Evolutionary conservation across 2,113 vertebrate genomes (phyloP).

Genomic region (Zootoca vivipara): DNA sequence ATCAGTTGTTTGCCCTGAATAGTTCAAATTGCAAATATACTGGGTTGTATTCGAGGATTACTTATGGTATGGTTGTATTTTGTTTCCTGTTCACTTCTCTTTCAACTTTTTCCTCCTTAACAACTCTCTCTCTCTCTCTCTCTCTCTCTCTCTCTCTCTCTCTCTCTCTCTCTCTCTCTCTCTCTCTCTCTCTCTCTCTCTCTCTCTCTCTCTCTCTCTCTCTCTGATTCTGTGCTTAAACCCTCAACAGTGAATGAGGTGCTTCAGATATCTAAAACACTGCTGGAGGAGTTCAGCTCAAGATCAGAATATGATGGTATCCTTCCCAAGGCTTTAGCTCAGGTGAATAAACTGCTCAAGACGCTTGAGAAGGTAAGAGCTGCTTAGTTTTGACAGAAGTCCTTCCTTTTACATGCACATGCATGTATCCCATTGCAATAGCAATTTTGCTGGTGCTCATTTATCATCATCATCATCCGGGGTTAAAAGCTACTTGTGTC

Average conservation of each 20-base stretch:
- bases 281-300: slow-evolving; percentile 80
- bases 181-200: background rate
- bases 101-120: slow-evolving; percentile 6
- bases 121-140: background rate
- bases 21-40: background rate
- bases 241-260: slow-evolving; percentile 46
- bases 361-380: slow-evolving; percentile 74
- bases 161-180: slow-evolving; percentile 41
- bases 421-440: background rate
- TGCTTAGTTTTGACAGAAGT: background rate
- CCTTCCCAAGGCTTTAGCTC: slow-evolving; percentile 73
- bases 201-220: background rate
- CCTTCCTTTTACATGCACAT: too few relatives aligned
- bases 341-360: slow-evolving; percentile 73
- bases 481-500: background rate
- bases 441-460: background rate
- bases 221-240: slow-evolving; percentile 71
- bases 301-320: slow-evolving; percentile 78
- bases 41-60: background rate
- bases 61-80: background rate
- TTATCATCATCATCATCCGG: background rate
- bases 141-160: background rate
- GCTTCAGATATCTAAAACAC: slow-evolving; percentile 76
- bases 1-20: background rate
- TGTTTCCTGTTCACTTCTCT: background rate